Evolutionary conservation across 1,140 invertebrate species (phyloP).

Genomic region (Cydia strobilella): DNA sequence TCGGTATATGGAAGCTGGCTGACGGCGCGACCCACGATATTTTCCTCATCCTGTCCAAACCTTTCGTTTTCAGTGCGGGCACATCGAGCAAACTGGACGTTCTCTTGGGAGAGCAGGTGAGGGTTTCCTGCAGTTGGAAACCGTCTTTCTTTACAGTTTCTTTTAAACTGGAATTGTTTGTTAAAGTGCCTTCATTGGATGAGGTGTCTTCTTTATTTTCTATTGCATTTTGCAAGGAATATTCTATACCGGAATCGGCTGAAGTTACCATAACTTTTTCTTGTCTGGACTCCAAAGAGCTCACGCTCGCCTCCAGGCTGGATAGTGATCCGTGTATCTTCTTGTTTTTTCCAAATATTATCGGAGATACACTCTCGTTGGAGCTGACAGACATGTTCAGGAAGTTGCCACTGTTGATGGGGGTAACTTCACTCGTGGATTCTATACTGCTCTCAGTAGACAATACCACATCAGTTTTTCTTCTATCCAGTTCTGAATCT

Average conservation of each 20-base stretch:
- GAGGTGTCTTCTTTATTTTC: constrained; percentile 69
- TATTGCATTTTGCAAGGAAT: constrained; percentile 68
- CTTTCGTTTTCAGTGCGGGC: constrained; percentile 69
- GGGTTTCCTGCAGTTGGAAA: constrained; percentile 49
- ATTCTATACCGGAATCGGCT: constrained; percentile 76
- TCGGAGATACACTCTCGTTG: constrained; percentile 76
- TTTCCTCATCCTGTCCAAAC: constrained; percentile 74
- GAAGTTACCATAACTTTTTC: constrained; percentile 74
- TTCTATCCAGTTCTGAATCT: constrained; percentile 53
- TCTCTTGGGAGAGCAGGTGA: constrained; percentile 66
- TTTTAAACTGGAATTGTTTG: constrained; percentile 70
- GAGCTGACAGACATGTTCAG: constrained; percentile 75
- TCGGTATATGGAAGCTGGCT: constrained; percentile 66
- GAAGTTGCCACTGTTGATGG: constrained; percentile 58
- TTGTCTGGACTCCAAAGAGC: constrained; percentile 72
- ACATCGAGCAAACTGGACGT: constrained; percentile 74
- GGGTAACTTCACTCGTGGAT: constrained; percentile 67
- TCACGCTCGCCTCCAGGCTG: constrained; percentile 76
- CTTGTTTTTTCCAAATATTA: constrained; percentile 72
- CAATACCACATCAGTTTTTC: constrained; percentile 46
- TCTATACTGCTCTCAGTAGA: constrained; percentile 71
- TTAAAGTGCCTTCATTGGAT: constrained; percentile 77
- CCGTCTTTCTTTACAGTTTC: constrained; percentile 54
- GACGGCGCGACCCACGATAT: constrained; percentile 81
- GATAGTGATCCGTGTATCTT: constrained; percentile 75